A percentile compares a stretch with the other conserved stretches of the same genome.
Conservation (phyloP, 2,888 invertebrate species). For the Troglohyphantes excavatus region DNA sequence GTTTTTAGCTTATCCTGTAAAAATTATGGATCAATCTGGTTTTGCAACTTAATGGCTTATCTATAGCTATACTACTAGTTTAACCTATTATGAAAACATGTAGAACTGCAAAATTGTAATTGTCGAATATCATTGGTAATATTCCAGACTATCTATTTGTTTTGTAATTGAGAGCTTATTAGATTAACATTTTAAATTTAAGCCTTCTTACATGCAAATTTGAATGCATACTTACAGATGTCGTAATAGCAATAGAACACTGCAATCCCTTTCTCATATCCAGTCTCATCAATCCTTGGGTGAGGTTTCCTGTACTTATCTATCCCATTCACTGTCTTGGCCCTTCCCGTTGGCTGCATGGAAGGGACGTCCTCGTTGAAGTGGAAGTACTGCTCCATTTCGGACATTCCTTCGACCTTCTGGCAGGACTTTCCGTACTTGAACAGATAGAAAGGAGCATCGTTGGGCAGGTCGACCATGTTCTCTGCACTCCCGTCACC, state of each 20-base stretch:
- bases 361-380: slow-evolving; percentile 80
- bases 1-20: too few species aligned
- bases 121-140: too few species aligned
- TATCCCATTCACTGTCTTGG: slow-evolving; percentile 32
- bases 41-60: too few species aligned
- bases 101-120: too few species aligned
- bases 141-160: too few species aligned
- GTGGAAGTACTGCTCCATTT: slow-evolving; percentile 80
- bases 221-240: slow-evolving; percentile 79
- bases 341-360: slow-evolving; percentile 19
- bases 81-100: too few species aligned
- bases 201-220: too few species aligned
- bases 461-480: slow-evolving; percentile 80
- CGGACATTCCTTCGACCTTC: slow-evolving; percentile 80
- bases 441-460: slow-evolving; percentile 80
- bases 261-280: slow-evolving; percentile 80
- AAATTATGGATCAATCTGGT: too few species aligned
- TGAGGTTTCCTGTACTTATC: slow-evolving; percentile 80
- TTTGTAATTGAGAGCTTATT: too few species aligned
- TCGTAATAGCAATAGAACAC: slow-evolving; percentile 81
- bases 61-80: too few species aligned
- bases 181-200: too few species aligned
- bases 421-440: slow-evolving; percentile 80
- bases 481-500: slow-evolving; percentile 80
- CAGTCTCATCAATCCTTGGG: slow-evolving; percentile 80